Percentiles rank a stretch among this genome's conserved stretches.
Evolutionary conservation across 2,888 invertebrate species (phyloP).

Genomic region (Ptychoptera albimana): DNA sequence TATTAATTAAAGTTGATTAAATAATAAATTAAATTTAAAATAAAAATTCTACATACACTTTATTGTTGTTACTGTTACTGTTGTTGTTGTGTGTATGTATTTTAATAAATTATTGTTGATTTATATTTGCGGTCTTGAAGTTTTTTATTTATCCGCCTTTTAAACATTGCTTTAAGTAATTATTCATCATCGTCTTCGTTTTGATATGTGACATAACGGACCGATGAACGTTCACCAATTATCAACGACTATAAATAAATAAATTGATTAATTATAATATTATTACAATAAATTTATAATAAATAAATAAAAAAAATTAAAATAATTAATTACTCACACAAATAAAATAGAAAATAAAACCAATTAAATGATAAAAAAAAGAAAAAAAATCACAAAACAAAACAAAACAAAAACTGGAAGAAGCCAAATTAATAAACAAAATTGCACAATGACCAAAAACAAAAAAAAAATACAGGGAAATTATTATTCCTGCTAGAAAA

Average conservation of each 20-base stretch:
- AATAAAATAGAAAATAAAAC: background rate
- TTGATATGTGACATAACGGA: constrained; percentile 89
- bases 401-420: no score
- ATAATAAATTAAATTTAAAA: no score
- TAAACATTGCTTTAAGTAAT: constrained; percentile 14
- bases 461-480: no score
- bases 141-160: constrained; percentile 2
- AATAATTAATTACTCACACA: background rate
- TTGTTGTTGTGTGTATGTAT: background rate
- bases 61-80: background rate
- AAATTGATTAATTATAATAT: no score
- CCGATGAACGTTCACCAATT: constrained; percentile 81
- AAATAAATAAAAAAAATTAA: background rate
- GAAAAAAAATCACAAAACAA: constrained; percentile 2
- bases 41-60: no score
- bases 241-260: constrained; percentile 57
- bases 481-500: background rate
- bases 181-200: constrained; percentile 78
- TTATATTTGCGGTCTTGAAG: background rate
- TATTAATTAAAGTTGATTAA: no score
- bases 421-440: no score
- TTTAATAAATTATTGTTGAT: background rate
- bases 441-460: no score
- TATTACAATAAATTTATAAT: background rate
- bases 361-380: background rate